Evolutionary conservation across 2,797 vertebrate species (phyloP).

Genomic region (Pipistrellus pygmaeus): DNA sequence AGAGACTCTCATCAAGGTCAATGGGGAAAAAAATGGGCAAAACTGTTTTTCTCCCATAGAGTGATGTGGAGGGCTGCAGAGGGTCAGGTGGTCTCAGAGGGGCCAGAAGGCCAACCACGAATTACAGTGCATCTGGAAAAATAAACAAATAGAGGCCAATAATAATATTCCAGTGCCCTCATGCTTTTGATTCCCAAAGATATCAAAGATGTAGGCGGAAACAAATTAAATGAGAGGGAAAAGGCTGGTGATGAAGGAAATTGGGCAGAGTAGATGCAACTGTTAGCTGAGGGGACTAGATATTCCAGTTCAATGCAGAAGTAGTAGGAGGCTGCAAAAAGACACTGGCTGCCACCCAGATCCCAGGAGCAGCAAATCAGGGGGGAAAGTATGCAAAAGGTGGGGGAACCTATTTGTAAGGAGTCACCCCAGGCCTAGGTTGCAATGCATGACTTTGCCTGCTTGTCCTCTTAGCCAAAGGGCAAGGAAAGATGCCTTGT

Average conservation of each 20-base stretch:
- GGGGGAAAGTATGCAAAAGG: neutral
- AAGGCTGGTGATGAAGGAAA: neutral
- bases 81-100: constrained; percentile 28
- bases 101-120: constrained; percentile 33
- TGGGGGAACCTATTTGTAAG: neutral
- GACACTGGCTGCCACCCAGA: neutral
- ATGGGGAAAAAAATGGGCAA: neutral
- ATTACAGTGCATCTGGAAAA: constrained; percentile 39
- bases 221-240: constrained; percentile 38
- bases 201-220: constrained; percentile 60
- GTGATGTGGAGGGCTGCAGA: neutral
- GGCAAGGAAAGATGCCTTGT: no score
- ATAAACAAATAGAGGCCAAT: constrained; percentile 36
- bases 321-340: neutral
- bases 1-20: neutral
- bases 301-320: neutral
- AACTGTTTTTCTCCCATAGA: neutral
- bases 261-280: neutral
- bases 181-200: constrained; percentile 18
- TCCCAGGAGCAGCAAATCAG: constrained; percentile 32
- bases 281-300: neutral
- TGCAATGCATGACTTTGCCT: neutral
- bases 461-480: neutral
- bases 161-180: neutral
- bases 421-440: neutral